Conservation (phyloP, 2,888 invertebrate genomes). For the Clostera curtula region DNA sequence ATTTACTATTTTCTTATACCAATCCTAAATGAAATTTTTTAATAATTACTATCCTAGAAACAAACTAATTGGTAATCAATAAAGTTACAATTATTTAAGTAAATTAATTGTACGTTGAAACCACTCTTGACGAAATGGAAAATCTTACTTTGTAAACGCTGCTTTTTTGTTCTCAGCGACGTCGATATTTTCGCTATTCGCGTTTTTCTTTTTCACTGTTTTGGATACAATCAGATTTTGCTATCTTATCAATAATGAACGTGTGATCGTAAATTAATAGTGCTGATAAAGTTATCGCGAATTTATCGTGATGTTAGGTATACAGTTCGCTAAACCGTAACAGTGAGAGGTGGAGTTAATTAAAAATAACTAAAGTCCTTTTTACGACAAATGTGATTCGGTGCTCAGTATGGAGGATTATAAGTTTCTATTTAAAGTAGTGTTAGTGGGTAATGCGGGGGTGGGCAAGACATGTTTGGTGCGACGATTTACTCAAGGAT, state of each 20-base stretch:
- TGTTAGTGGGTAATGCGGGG: conserved; percentile 97
- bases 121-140: too few relatives aligned
- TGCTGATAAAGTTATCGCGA: conserved; percentile 32
- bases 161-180: conserved; percentile 6
- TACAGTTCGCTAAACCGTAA: conserved; percentile 55
- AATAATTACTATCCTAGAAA: background rate
- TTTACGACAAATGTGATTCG: conserved; percentile 49
- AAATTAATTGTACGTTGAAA: too few relatives aligned
- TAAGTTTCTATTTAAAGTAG: conserved; percentile 99
- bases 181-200: conserved; percentile 20
- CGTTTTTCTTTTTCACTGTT: conserved; percentile 4
- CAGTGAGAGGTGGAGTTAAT: conserved; percentile 35
- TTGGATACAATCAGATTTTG: conserved; percentile 16
- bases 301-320: conserved; percentile 37
- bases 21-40: too few relatives aligned
- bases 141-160: too few relatives aligned
- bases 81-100: too few relatives aligned
- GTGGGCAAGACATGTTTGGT: conserved; percentile 99
- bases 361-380: conserved; percentile 14
- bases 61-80: too few relatives aligned
- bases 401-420: conserved; percentile 92
- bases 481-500: conserved; percentile 96
- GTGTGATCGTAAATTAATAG: conserved; percentile 47
- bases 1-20: too few relatives aligned
- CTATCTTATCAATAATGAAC: conserved; percentile 47